Evolutionary conservation across 2,113 vertebrate genomes (phyloP).

Genomic region (Micronisus gabar): DNA sequence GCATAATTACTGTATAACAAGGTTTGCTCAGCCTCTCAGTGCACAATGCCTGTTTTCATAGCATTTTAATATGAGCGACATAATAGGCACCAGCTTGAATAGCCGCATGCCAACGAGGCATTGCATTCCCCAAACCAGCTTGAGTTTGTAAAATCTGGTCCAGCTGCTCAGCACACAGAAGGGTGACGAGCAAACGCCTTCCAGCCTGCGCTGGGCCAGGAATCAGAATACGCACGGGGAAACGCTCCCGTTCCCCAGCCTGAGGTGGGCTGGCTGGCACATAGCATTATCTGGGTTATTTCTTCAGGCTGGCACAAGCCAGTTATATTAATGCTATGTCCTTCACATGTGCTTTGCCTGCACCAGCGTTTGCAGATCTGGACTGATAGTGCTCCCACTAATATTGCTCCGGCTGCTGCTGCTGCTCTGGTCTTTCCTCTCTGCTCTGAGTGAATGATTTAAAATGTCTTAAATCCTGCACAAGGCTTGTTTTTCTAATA

Average conservation of each 20-base stretch:
- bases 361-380: neutral
- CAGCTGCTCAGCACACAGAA: slow-evolving; percentile 54
- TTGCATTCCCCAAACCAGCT: slow-evolving; percentile 50
- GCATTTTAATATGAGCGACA: slow-evolving; percentile 65
- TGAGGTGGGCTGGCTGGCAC: neutral
- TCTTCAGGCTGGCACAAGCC: neutral
- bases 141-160: slow-evolving; percentile 57
- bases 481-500: neutral
- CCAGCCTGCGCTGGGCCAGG: neutral
- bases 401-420: neutral
- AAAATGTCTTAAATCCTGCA: neutral
- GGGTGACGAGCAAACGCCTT: neutral
- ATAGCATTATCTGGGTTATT: neutral
- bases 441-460: neutral
- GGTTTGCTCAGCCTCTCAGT: slow-evolving; percentile 61
- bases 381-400: neutral
- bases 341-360: neutral
- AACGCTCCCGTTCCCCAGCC: neutral
- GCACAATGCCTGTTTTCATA: slow-evolving; percentile 64
- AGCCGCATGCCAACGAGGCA: slow-evolving; percentile 50
- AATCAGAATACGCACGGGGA: neutral
- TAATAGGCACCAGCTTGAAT: slow-evolving; percentile 73
- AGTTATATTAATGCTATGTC: neutral
- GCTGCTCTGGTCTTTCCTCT: neutral
- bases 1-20: slow-evolving; percentile 69